Base-by-base conservation (phyloP, 2,888 invertebrate genomes). In the Mystacides longicornis region DNA sequence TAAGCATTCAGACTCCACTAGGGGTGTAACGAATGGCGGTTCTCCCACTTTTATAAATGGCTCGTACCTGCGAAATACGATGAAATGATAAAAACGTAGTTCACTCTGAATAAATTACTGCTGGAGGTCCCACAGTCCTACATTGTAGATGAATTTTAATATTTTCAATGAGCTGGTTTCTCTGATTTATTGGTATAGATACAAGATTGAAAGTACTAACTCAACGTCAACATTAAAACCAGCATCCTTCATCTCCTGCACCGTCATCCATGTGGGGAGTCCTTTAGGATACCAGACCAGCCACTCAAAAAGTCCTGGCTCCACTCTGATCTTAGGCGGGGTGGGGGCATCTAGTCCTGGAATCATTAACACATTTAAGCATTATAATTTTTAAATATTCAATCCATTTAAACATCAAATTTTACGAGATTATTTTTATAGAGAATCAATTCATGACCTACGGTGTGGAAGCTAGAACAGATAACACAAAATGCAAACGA, bases 221-320 rank as follows among this genome's bases (percentile, higher is more conserved):
- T 76, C 74, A 3, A 77, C 66, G 65, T 90, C 86, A 1, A 96
- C 81, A 64, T 89, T 86, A 65, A 82, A 89, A 2, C 90, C 91
- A 18, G 86, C 84, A 11, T 79, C 78, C 16, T 74, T 73, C 3
- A 93, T 71, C 67, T 94, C 93, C 0, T 80, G 75, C 0, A 78
- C 74, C 1, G 82, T 83, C 81, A 94, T 84, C 82, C 90, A 94
- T 19, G 82, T 80, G 2, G 90, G 91, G 65, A 83, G 72, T 0
- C 84, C 84, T 56, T 86, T 86, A 1, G 82, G 80, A 71, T 90
- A 90, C 95, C 95, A 96, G 27, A 86, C 83, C 66, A 93, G 80
- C 89, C 89, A 97, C 71, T 97, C 97, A 71, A 96, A 97, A 42
- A 97, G 73, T 0, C 91, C 93, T 0, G 94, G 93, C 67, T 97